A percentile compares a stretch with the other conserved stretches of the same genome.
phyloP scores from a whole-genome alignment of 2,113 vertebrate genomes.

The Larimichthys crocea region DNA sequence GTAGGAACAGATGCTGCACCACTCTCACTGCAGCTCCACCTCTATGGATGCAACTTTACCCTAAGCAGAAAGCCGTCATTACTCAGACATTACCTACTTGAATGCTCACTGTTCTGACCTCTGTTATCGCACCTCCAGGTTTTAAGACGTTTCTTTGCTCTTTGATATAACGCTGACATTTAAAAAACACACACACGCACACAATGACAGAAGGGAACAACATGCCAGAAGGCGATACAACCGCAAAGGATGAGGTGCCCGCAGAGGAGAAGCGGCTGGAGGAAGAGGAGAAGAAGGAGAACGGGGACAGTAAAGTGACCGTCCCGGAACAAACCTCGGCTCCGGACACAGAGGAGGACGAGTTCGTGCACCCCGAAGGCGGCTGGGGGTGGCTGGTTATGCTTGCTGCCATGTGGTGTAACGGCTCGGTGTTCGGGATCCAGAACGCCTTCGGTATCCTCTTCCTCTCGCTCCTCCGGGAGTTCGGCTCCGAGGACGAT shows the following conservation, averaged over 20 bases:
- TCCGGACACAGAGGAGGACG: slow-evolving; percentile 27
- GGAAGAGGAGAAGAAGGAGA: slow-evolving; percentile 56
- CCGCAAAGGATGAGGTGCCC: not conserved
- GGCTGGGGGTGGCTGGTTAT: slow-evolving; percentile 99
- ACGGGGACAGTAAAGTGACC: slow-evolving; percentile 43
- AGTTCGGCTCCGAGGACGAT: slow-evolving; percentile 86
- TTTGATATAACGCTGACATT: not conserved
- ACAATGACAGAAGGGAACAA: slow-evolving; percentile 61
- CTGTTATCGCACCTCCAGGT: not conserved
- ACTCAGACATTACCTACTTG: not conserved
- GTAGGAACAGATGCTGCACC: not conserved
- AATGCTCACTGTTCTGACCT: not conserved
- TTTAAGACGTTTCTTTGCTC: not conserved
- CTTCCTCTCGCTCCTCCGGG: slow-evolving; percentile 87
- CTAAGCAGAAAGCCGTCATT: not conserved
- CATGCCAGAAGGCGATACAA: slow-evolving; percentile 43
- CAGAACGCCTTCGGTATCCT: slow-evolving; percentile 95
- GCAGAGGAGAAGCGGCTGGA: slow-evolving; percentile 22
- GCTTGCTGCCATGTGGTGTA: slow-evolving; percentile 98
- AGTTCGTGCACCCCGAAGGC: slow-evolving; percentile 89
- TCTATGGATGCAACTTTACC: slow-evolving; percentile 5
- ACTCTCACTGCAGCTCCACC: not conserved
- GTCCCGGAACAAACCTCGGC: slow-evolving; percentile 23
- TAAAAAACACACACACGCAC: too few relatives aligned
- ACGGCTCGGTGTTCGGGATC: slow-evolving; percentile 97